These are phyloP conservation scores for Busseola fusca DNA, from an alignment of 2,888 invertebrate species.

Conservation along the genomic window DNA sequence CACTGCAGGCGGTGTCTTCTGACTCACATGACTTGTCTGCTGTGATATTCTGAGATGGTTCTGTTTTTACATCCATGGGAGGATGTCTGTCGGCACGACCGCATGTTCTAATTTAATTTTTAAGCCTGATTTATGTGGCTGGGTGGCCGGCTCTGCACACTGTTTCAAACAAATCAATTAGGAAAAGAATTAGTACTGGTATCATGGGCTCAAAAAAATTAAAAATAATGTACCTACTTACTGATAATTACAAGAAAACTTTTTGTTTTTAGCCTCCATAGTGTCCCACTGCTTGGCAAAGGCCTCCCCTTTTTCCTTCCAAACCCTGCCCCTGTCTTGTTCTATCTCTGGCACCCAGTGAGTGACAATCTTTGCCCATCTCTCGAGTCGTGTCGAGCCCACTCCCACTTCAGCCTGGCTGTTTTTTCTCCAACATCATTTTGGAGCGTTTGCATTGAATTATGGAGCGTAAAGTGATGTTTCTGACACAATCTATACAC, in stretches of 20 bases:
- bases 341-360: no score
- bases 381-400: no score
- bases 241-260: neutral
- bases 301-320: no score
- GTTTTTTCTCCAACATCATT: no score
- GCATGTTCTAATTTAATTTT: conserved; percentile 7
- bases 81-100: neutral
- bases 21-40: neutral
- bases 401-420: no score
- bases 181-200: neutral
- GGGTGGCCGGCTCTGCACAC: conserved; percentile 4
- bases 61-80: neutral
- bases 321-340: no score
- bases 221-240: neutral
- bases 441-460: no score
- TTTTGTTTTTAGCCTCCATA: no score
- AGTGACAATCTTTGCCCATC: no score
- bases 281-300: no score
- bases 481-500: no score
- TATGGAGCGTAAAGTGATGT: no score
- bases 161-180: neutral
- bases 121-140: neutral
- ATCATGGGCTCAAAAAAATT: neutral
- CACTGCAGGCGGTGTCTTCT: neutral
- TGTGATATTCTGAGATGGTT: neutral